A percentile compares a stretch with the other conserved stretches of the same genome.
phyloP scores from a whole-genome alignment of 2,113 vertebrate genomes.

The Xenotilapia caudafasciata region DNA sequence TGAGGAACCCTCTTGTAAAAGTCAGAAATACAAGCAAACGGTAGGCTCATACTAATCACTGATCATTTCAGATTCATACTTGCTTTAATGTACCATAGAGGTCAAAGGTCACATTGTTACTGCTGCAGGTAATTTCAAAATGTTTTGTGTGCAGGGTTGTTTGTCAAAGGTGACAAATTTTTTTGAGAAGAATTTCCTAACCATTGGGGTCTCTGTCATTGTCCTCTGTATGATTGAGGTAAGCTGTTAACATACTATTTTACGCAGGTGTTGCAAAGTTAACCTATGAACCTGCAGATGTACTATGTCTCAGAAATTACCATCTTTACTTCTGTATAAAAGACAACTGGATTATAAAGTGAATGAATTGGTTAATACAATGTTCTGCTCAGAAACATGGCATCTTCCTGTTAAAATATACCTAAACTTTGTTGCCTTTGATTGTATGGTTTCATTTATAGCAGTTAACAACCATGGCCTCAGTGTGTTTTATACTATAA shows the following conservation, averaged over 20 bases:
- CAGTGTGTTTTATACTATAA: background rate
- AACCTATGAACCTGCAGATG: background rate
- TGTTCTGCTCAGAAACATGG: background rate
- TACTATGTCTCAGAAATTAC: background rate
- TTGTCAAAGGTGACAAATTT: background rate
- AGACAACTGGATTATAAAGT: background rate
- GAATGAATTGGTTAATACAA: background rate
- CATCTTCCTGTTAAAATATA: background rate
- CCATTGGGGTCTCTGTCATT: slow-evolving; percentile 64
- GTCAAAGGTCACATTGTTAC: background rate
- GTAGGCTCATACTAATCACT: slow-evolving; percentile 6
- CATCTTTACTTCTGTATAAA: background rate
- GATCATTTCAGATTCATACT: background rate
- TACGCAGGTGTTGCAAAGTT: background rate
- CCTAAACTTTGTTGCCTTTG: background rate
- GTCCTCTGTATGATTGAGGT: slow-evolving; percentile 73
- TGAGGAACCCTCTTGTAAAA: fast-evolving
- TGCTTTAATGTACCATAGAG: background rate
- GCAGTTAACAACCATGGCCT: background rate
- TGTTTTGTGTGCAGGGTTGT: slow-evolving; percentile 61
- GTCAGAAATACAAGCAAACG: fast-evolving
- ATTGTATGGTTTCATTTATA: background rate
- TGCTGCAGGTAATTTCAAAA: background rate
- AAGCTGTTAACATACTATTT: background rate
- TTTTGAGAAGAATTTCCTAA: slow-evolving; percentile 66